A percentile compares a stretch with the other conserved stretches of the same genome.
Evolutionary conservation across 2,797 vertebrate genomes (phyloP).

Genomic region (Ceryle rudis): DNA sequence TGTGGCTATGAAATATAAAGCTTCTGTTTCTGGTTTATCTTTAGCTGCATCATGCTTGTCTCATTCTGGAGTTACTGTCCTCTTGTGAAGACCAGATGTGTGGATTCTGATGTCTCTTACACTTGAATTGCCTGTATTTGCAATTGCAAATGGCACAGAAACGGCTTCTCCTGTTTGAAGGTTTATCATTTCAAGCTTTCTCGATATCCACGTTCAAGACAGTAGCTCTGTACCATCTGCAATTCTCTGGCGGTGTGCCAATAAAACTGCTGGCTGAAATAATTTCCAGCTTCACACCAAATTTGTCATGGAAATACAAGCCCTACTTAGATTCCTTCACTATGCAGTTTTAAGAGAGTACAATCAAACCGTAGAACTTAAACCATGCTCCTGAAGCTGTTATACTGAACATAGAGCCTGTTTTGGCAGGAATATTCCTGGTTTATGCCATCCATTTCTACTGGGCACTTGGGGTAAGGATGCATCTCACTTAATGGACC

Average conservation of each 20-base stretch:
- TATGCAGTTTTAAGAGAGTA: neutral
- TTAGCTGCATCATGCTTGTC: neutral
- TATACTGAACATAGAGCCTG: neutral
- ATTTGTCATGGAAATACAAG: neutral
- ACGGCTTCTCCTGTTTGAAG: neutral
- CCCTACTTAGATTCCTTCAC: neutral
- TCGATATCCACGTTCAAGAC: slow-evolving; percentile 1
- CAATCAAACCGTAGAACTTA: neutral
- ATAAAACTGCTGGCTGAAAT: neutral
- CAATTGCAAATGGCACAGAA: slow-evolving; percentile 19
- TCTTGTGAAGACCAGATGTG: slow-evolving; percentile 22
- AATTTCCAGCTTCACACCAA: neutral
- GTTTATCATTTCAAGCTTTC: slow-evolving; percentile 25
- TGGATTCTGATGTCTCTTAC: neutral
- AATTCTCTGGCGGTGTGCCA: neutral
- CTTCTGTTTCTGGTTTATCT: neutral
- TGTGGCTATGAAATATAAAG: neutral
- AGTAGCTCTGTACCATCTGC: neutral
- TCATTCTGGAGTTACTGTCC: neutral
- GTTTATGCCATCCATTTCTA: neutral
- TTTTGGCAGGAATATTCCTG: neutral
- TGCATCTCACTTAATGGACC: fast-evolving
- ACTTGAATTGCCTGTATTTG: slow-evolving; percentile 10
- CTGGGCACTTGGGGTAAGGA: neutral
- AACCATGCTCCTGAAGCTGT: neutral